Evolutionary conservation across 2,797 vertebrate species (phyloP).

Genomic region (Hydrolagus colliei): DNA sequence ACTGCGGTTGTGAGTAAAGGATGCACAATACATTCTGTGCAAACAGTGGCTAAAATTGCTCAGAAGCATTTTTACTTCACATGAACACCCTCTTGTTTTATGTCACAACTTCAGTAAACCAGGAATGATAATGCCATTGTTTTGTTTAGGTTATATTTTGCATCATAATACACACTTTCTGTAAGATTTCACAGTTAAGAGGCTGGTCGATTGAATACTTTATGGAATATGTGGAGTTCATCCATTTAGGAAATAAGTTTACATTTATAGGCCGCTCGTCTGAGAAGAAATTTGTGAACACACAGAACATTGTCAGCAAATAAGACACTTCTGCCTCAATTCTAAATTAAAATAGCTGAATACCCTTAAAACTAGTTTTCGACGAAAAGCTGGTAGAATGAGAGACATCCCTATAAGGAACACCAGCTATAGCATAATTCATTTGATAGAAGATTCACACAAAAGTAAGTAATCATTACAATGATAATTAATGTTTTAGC

Average conservation of each 20-base stretch:
- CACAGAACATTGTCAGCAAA: background rate
- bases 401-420: too few species aligned
- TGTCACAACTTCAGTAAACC: background rate
- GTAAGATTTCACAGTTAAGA: background rate
- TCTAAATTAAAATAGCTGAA: too few species aligned
- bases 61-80: background rate
- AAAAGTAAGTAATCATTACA: too few species aligned
- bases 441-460: too few species aligned
- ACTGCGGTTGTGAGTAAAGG: background rate
- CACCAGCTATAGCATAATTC: too few species aligned
- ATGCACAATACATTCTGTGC: background rate
- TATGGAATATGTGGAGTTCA: background rate
- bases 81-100: background rate
- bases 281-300: background rate
- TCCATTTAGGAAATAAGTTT: background rate
- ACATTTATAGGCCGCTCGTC: background rate
- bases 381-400: too few species aligned
- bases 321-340: too few species aligned
- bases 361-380: too few species aligned
- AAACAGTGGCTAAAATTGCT: conserved; percentile 1
- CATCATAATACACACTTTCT: background rate
- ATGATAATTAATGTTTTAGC: too few species aligned
- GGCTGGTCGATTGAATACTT: background rate
- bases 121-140: background rate
- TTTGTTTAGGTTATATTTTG: background rate